Evolutionary conservation across 2,113 vertebrate species (phyloP), one percentile per base, ranked within the genome.

Genomic region (Hypocryptadius cinnamomeus): DNA sequence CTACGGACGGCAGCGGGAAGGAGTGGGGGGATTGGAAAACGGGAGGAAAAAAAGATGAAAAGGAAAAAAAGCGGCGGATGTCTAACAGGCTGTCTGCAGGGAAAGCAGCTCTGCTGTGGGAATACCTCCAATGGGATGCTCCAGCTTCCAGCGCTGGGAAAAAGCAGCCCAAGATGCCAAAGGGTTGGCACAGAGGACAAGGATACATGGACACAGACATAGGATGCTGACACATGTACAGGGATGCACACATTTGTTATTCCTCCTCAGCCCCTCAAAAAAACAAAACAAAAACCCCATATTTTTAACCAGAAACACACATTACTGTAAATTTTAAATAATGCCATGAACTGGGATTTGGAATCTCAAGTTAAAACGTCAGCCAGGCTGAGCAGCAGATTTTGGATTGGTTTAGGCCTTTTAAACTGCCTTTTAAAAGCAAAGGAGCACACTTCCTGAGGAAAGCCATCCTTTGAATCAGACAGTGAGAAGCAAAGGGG

Each of bases 61-160:
- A 12, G 0, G 8, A 0, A 0, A 1, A 33, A 47, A 64, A 20
- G 15, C 13, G 0, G 39, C 4, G 6, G 30, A 6, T 71, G 25
- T 44, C 33, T 19, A 28, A 13, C 18, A 16, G 30, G 44, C 22
- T 68, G 57, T 3, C 10, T 2, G 35, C 20, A 15, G 28, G n/a
- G 13, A 54, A 54, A 28, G 23, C 70, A 37, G n/a, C 28, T 42
- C 37, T 28, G 35, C 44, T 22, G 35, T 0, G 2, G 22, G 35
- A 42, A 83, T 11, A 14, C 3, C 20, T 11, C 42, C 35, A 17
- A 2, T 3, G 51, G 30, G 30, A 24, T 42, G 47, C 7, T 24
- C 11, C 28, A 19, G 68, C 20, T 61, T 16, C n/a, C 28, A 45
- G 20, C 9, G 8, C 16, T 4, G 4, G 14, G 14, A 10, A 54